Base-by-base conservation (phyloP, 2,113 vertebrate species). In the Anseranas semipalmata region DNA sequence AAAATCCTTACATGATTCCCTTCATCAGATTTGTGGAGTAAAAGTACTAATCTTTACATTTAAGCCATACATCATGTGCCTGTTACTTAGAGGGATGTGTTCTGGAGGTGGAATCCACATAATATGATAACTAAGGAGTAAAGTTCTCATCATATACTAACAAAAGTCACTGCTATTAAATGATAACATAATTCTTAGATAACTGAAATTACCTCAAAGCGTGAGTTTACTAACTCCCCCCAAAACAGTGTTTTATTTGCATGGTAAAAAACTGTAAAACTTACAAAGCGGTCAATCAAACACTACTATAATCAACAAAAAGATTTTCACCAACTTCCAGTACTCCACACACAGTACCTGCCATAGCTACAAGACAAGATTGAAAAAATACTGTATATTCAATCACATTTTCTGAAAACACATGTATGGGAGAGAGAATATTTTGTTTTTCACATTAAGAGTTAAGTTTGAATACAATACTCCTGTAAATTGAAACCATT, bases 401-500 rank as follows among this genome's bases (percentile, higher is more conserved):
- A 55, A 11, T 22, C 27, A 53, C 10, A 28, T 55, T 53, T 32
- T 81, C 32, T 71, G 46, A 67, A 91, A 91, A 87, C 24, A 4
- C 2, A 15, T 74, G 35, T 33, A 52, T 37, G 13, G 22, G 12
- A 62, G 27, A 35, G 24, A 45, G 13, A 72, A 24, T 39, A 65
- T 74, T 81, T 89, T 84, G 15, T 11, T 48, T 74, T 84, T 83
- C 50, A 41, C 15, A 8, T 70, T 90, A 92, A 97, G 91, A 32
- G 66, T 96, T 97, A 87, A 90, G 74, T 82, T 58, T 90, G 84
- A 95, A 93, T 91, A 93, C 79, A 75, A 93, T 15, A 16, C 94
- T 97, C 79, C 82, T 96, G 96, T 90, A 87, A 93, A 87, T n/a
- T 75, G 91, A 96, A 94, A 77, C 48, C 71, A 95, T 95, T 97